phyloP scores from a whole-genome alignment of 2,888 invertebrate species.

The Spodoptera picta region DNA sequence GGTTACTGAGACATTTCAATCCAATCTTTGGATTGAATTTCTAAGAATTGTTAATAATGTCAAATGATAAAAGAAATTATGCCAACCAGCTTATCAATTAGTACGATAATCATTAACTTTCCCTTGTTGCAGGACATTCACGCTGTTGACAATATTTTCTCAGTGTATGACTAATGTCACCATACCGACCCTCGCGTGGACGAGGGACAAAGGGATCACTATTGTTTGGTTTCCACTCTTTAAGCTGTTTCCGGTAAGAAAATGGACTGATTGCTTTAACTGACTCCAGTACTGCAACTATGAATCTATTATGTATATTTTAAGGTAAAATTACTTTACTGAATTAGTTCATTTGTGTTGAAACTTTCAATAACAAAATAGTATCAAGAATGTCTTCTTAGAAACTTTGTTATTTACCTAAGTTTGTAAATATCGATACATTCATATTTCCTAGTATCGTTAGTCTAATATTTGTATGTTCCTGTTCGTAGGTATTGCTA shows the following conservation, averaged over 20 bases:
- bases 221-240: slow-evolving; percentile 91
- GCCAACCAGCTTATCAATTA: too few species aligned
- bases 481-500: slow-evolving; percentile 89
- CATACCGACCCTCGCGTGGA: slow-evolving; percentile 89
- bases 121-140: slow-evolving; percentile 90
- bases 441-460: neutral
- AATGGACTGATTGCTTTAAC: neutral
- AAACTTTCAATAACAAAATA: neutral
- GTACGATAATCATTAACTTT: too few species aligned
- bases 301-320: too few species aligned
- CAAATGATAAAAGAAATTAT: too few species aligned
- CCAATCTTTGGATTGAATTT: too few species aligned
- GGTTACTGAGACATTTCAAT: too few species aligned
- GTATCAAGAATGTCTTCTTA: neutral
- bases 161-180: slow-evolving; percentile 92
- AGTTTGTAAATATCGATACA: neutral
- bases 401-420: slow-evolving; percentile 4
- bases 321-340: too few species aligned
- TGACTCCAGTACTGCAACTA: too few species aligned
- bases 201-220: slow-evolving; percentile 87
- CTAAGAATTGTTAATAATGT: too few species aligned
- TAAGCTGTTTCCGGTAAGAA: slow-evolving; percentile 93
- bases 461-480: neutral
- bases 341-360: neutral
- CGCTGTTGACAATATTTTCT: slow-evolving; percentile 93